A percentile compares a stretch with the other conserved stretches of the same genome.
phyloP scores from a whole-genome alignment of 2,113 vertebrate genomes.

The Myocastor coypus region DNA sequence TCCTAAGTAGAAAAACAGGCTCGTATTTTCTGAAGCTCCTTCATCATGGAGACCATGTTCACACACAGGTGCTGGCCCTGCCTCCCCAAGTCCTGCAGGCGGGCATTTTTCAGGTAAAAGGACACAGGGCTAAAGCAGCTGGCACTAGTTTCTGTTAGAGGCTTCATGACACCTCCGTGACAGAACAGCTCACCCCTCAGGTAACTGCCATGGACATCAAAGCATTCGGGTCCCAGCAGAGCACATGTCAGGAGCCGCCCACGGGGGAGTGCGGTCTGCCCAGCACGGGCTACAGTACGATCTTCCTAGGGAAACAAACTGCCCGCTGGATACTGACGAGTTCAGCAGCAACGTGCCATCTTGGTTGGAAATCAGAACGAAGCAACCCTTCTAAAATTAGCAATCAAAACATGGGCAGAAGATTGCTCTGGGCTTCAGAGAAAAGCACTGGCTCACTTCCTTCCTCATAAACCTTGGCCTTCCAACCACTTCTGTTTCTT shows the following conservation, averaged over 20 bases:
- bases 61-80: background rate
- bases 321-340: background rate
- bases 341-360: conserved; percentile 15
- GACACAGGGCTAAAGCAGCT: background rate
- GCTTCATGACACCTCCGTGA: background rate
- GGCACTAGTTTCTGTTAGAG: background rate
- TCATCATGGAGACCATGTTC: background rate
- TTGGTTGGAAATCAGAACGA: conserved; percentile 66
- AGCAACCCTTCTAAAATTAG: conserved; percentile 85
- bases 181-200: background rate
- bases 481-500: conserved; percentile 87
- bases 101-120: background rate
- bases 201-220: background rate
- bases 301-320: background rate
- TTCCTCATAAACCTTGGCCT: conserved; percentile 84
- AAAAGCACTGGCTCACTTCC: conserved; percentile 86
- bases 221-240: background rate
- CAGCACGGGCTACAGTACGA: background rate
- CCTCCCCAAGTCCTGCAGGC: background rate
- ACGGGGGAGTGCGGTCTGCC: background rate
- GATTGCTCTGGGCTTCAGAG: conserved; percentile 81
- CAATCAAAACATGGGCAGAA: conserved; percentile 82
- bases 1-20: background rate
- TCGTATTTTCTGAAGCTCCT: background rate
- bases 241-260: too few relatives aligned